Base-by-base conservation (phyloP, 2,888 invertebrate genomes). In the Andrena dorsata region DNA sequence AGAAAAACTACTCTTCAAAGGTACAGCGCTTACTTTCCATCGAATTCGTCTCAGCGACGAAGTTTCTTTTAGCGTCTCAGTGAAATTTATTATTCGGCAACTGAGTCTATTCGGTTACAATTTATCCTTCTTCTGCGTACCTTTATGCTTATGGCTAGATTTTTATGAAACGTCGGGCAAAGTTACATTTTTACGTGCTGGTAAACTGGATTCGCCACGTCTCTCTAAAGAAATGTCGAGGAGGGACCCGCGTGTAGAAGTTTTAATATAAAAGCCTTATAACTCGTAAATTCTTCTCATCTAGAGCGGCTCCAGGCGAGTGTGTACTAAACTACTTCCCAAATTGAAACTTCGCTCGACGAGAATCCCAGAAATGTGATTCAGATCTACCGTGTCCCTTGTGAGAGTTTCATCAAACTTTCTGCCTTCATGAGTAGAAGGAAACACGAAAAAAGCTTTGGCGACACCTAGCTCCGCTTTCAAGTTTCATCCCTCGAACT, bases 311-410 rank as follows among this genome's bases (percentile, higher is more conserved):
- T 64, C 20, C 41, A 2, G 35, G 20, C 64, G 8, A n/a, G 23
- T 41, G 47, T 2, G 5, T 0, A 30, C 49, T 60, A 47, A 51
- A 65, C 26, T 51, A 72, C 66, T 61, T 73, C 61, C 30, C 2
- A 53, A 65, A 66, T 77, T 49, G 60, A 72, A 68, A 35, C 63
- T 78, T 73, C 13, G 16, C 41, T 13, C 2, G 7, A 2, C 26
- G 49, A 5, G 60, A 51, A 64, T 66, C 58, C n/a, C 10, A 64
- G 53, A 49, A 64, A 47, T 20, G 23, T 56, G 32, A 70, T 53
- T 56, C 56, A 4, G 10, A 23, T 32, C 26, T 32, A 32, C n/a
- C 30, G 13, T 20, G 5, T 20, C 2, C 23, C 26, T 5, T 26
- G 13, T 6, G 20, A 28, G 10, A 32, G 23, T 56, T 47, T n/a